Conservation (phyloP, 1,140 invertebrate genomes). For the Apis florea region DNA sequence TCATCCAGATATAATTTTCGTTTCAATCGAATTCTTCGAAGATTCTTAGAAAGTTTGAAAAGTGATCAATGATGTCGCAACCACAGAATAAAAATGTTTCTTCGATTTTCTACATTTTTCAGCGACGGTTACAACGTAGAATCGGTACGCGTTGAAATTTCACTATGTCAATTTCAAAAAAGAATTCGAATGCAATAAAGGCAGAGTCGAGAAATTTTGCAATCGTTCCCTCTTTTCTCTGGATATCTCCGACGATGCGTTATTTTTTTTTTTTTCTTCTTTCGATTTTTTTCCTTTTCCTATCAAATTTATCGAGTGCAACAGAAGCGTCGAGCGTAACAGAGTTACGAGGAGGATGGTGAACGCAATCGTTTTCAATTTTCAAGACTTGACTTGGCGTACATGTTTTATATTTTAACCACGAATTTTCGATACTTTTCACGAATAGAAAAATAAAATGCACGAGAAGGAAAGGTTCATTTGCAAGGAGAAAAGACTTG, state of each 20-base stretch:
- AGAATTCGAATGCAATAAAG: neutral
- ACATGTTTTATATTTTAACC: neutral
- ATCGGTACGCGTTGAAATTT: neutral
- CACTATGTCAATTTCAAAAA: neutral
- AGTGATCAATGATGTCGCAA: neutral
- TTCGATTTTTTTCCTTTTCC: neutral
- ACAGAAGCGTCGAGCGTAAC: neutral
- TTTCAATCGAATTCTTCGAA: neutral
- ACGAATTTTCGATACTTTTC: neutral
- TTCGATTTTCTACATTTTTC: neutral
- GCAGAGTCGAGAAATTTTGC: neutral
- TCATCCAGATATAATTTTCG: too few relatives aligned
- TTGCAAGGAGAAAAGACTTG: neutral
- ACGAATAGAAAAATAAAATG: neutral
- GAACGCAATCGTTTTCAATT: slow-evolving; percentile 12
- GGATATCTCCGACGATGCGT: neutral
- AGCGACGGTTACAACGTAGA: neutral
- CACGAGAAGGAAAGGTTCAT: neutral
- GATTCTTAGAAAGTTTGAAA: neutral
- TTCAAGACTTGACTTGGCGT: neutral
- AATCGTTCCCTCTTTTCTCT: neutral
- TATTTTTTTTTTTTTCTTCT: neutral
- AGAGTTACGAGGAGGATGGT: neutral
- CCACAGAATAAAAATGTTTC: neutral
- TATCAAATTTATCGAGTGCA: slow-evolving; percentile 5